These are phyloP conservation scores for Tuta absoluta DNA, from an alignment of 2,888 invertebrate genomes.

Conservation along the genomic window DNA sequence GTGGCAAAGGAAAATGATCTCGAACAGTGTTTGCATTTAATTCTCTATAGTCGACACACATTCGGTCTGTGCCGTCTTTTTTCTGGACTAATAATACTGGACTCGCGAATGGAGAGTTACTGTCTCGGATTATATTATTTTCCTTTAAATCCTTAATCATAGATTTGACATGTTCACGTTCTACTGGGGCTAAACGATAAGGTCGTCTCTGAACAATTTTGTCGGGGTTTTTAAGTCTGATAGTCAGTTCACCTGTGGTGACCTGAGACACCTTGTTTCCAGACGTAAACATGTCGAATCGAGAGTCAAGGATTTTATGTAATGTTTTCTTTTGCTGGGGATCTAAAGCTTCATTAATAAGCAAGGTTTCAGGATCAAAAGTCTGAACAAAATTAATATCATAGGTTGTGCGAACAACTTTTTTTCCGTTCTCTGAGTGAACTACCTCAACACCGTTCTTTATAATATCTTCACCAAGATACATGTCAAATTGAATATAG, in stretches of 20 bases:
- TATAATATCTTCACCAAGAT: conserved; percentile 19
- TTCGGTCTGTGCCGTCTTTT: too few relatives aligned
- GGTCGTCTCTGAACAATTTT: too few relatives aligned
- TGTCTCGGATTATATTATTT: too few relatives aligned
- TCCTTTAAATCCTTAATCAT: too few relatives aligned
- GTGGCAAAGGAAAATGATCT: too few relatives aligned
- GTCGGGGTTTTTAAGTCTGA: too few relatives aligned
- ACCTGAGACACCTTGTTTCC: conserved; percentile 16
- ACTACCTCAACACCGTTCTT: not conserved
- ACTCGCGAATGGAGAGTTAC: too few relatives aligned
- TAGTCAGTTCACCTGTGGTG: conserved; percentile 24
- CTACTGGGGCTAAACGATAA: too few relatives aligned
- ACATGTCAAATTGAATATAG: conserved; percentile 18
- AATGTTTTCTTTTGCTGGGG: not conserved
- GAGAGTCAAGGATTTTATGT: not conserved
- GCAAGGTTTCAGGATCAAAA: not conserved
- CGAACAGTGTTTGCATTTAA: too few relatives aligned
- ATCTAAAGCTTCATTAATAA: not conserved
- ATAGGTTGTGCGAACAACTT: not conserved
- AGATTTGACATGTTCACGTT: too few relatives aligned
- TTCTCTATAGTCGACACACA: too few relatives aligned
- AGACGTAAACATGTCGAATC: conserved; percentile 8
- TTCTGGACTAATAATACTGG: too few relatives aligned
- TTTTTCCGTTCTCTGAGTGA: conserved; percentile 25
- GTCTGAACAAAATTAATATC: conserved; percentile 10